Base-by-base conservation (phyloP, 2,888 invertebrate species). In the Brachyopa scutellaris region DNA sequence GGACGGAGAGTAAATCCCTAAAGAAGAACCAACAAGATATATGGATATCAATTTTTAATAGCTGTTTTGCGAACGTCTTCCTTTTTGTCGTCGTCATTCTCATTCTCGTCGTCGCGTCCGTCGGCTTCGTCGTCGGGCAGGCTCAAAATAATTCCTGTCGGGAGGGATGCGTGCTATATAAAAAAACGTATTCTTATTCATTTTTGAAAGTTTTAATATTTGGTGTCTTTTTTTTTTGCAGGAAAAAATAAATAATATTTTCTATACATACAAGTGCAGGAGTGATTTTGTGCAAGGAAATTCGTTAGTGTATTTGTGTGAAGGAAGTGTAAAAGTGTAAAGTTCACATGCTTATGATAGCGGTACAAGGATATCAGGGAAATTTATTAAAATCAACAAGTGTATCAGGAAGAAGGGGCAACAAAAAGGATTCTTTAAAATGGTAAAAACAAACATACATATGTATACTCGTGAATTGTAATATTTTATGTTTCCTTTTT, bases 41-140 rank as follows among this genome's bases (percentile, higher is more conserved):
- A 76, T 64, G 69, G 69, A 64, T 59, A 69, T 64, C 64, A 74
- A 76, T 80, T 59, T 74, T 74, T 70, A 62, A 69, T 45, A 9
- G 26, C 29, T 61, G 36, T 55, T 29, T 38, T 15, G 38, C 38
- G 45, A 29, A 23, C 36, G 42, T 51, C 19, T 33, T 49, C 51
- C n/a, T 26, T 26, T 26, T 26, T 26, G 29, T 53, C 40, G 7
- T 31, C 36, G 17, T 77, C 15, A 31, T 38, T 6, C 26, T 26
- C 26, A 26, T 26, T 5, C 26, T 26, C 26, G 6, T 26, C n/a
- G n/a, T n/a, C n/a, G n/a, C n/a, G n/a, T n/a, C n/a, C 38, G 19
- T 53, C 26, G 21, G 49, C 36, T 15, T 38, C 51, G 70, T 64
- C n/a, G 53, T 45, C 19, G 36, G 36, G 13, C 40, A 26, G 21